Percentiles rank a stretch among this genome's conserved stretches.
Conservation (phyloP, 1,140 invertebrate genomes). For the Apis dorsata region DNA sequence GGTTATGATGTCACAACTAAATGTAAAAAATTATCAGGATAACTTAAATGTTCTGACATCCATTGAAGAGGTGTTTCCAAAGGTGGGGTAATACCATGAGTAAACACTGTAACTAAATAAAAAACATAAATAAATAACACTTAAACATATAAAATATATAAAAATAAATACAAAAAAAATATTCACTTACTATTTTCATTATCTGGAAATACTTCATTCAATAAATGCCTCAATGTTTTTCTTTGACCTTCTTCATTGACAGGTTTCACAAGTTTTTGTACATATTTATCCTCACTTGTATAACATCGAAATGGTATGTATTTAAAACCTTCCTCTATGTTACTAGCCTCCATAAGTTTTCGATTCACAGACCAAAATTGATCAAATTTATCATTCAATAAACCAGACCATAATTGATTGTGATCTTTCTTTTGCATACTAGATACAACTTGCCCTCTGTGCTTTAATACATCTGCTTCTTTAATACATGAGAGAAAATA, state of each 20-base stretch:
- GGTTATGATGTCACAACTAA: conserved; percentile 81
- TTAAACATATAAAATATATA: too few species aligned
- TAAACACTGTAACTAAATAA: conserved; percentile 88
- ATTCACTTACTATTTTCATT: conserved; percentile 78
- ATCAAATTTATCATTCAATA: conserved; percentile 98
- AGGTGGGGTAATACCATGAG: conserved; percentile 94
- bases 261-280: conserved; percentile 89
- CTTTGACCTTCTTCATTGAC: conserved; percentile 86
- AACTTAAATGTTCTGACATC: conserved; percentile 98
- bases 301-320: conserved; percentile 96
- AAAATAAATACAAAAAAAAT: neutral
- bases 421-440: conserved; percentile 99
- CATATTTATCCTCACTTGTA: conserved; percentile 86
- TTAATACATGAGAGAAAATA: conserved; percentile 97
- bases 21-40: conserved; percentile 99
- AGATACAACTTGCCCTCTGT: conserved; percentile 93
- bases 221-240: conserved; percentile 86
- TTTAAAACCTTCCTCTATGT: conserved; percentile 90
- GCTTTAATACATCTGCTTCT: conserved; percentile 98
- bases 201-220: conserved; percentile 86
- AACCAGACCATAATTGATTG: conserved; percentile 96
- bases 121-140: conserved; percentile 51
- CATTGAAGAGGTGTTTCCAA: conserved; percentile 96
- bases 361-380: conserved; percentile 99
- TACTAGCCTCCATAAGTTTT: conserved; percentile 93